Evolutionary conservation across 2,888 invertebrate species (phyloP), one percentile per base, ranked within the genome.

Genomic region (Drosophila greeni): DNA sequence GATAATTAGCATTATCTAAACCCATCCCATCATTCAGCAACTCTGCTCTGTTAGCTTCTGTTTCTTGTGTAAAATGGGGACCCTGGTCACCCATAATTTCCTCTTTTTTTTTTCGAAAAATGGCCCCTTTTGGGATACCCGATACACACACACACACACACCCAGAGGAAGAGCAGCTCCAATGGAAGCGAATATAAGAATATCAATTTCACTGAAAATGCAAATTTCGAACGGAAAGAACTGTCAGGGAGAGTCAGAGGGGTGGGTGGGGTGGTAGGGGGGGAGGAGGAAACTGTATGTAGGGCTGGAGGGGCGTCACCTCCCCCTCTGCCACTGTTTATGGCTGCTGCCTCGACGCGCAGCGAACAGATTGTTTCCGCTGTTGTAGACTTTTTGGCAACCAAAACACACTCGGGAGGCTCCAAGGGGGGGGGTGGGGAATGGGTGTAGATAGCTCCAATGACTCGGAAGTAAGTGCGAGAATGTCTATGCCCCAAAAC

Each of bases 341-440:
- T 82, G 76, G 84, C 72, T 83, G 82, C 68, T 73, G 77, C 76
- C 72, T 76, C 80, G 66, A 78, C 84, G 84, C 82, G 84, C 74
- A 74, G 65, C 74, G 52, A 81, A 75, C 84, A 80, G 84, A 80
- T 80, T 80, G 80, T 80, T 84, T 80, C 80, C 80, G 84, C 82
- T 66, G 68, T 74, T 76, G 65, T 76, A 71, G 74, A 80, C 68
- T 80, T 68, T 75, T 82, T 77, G 77, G 84, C 84, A 82, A 51
- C 37, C 29, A 24, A 43, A 18, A 31, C 39, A 49, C 54, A 39
- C 37, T 42, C 26, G 23, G 14, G 29, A 8, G 45, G 29, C 8
- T 7, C 16, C 18, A 12, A 12, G 16, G 12, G 26, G 16, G 12
- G 3, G 24, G 40, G 29, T 9, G 33, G 36, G 40, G 23, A 24